Evolutionary conservation across 2,113 vertebrate species (phyloP).

Genomic region (Ceyx melanurus): DNA sequence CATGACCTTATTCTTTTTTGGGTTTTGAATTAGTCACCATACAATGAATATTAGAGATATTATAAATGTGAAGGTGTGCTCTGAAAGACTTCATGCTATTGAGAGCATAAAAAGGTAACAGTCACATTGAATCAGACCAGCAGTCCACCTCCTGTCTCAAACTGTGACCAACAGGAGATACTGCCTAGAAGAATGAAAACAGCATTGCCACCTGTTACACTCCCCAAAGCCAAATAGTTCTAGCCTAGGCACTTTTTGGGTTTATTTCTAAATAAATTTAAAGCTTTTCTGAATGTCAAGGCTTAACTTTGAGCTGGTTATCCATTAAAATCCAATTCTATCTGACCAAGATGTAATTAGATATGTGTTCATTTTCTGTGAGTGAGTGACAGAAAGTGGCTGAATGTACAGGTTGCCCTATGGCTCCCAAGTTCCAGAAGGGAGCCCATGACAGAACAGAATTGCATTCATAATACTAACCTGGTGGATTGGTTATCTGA

Average conservation of each 20-base stretch:
- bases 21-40: background rate
- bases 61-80: background rate
- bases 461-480: background rate
- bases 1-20: background rate
- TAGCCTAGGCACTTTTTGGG: background rate
- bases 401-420: background rate
- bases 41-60: background rate
- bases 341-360: background rate
- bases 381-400: background rate
- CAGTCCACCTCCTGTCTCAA: background rate
- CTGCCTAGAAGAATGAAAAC: background rate
- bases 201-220: background rate
- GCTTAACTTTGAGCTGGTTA: background rate
- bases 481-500: background rate
- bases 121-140: background rate
- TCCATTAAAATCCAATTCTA: background rate
- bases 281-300: background rate
- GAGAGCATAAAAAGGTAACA: background rate
- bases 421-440: background rate
- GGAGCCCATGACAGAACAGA: background rate
- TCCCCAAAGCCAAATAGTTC: background rate
- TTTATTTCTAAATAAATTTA: background rate
- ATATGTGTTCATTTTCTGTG: background rate
- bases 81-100: background rate
- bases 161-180: background rate